phyloP scores from a whole-genome alignment of 2,797 vertebrate species.

The Nasua narica region DNA sequence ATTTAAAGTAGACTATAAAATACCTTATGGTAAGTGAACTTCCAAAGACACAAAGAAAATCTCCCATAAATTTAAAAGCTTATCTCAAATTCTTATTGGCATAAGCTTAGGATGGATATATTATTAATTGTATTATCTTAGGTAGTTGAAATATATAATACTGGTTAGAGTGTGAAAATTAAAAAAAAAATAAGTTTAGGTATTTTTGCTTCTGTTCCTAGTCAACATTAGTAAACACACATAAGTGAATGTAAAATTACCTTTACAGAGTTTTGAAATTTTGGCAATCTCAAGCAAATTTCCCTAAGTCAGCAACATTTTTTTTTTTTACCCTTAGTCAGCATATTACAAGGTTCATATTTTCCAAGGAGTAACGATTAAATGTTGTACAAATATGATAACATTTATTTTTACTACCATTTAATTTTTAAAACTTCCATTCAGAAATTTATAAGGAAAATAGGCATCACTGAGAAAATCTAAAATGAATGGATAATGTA shows the following conservation, averaged over 20 bases:
- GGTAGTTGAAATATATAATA: conserved; percentile 71
- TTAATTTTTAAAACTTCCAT: conserved; percentile 36
- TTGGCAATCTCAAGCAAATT: conserved; percentile 67
- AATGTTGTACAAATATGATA: conserved; percentile 54
- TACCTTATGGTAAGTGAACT: conserved; percentile 76
- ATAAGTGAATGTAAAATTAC: conserved; percentile 50
- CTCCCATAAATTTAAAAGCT: conserved; percentile 76
- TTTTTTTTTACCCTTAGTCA: conserved; percentile 47
- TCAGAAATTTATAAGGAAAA: conserved; percentile 47
- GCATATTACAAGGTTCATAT: conserved; percentile 69
- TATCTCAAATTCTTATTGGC: conserved; percentile 74
- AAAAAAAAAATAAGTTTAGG: conserved; percentile 36
- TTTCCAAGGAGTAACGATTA: conserved; percentile 52
- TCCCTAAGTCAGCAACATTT: conserved; percentile 52
- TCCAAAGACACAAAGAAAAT: conserved; percentile 80
- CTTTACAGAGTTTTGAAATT: conserved; percentile 65
- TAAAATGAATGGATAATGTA: conserved; percentile 47
- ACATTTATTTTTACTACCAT: conserved; percentile 13
- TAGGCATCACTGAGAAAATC: neutral
- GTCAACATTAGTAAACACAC: conserved; percentile 62
- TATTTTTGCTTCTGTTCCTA: conserved; percentile 68
- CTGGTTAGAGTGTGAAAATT: conserved; percentile 42
- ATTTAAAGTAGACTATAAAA: conserved; percentile 77
- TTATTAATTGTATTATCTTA: conserved; percentile 68
- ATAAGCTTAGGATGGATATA: conserved; percentile 67